Conservation (phyloP, 2,797 vertebrate species). For the Myotis planiceps region DNA sequence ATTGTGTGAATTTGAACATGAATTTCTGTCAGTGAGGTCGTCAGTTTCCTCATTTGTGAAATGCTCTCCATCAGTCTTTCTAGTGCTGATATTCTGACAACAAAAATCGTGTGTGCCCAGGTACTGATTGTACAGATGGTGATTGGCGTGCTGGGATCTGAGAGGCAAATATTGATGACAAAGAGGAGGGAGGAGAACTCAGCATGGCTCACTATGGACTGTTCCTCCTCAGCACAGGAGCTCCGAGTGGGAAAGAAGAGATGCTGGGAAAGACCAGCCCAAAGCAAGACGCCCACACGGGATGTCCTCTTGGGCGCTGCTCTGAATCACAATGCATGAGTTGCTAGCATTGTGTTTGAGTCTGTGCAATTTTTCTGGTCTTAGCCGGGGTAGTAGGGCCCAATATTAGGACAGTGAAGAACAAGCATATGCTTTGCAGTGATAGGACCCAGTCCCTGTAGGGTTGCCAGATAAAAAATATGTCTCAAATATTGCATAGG, state of each 20-base stretch:
- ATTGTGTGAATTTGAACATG: not conserved
- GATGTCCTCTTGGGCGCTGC: not conserved
- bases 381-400: not conserved
- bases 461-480: not conserved
- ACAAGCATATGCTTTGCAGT: not conserved
- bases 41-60: not conserved
- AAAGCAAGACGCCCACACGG: not conserved
- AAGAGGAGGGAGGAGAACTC: not conserved
- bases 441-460: not conserved
- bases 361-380: not conserved
- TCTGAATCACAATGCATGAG: not conserved
- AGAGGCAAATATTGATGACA: not conserved
- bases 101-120: not conserved
- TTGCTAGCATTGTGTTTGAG: not conserved
- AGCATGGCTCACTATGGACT: rapidly evolving
- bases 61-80: not conserved
- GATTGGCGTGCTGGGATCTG: rapidly evolving
- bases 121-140: not conserved
- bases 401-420: not conserved
- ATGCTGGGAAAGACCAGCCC: not conserved
- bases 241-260: not conserved
- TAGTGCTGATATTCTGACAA: not conserved
- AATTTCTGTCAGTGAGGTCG: not conserved
- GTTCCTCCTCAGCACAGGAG: not conserved
- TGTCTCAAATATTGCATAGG: not conserved